Evolutionary conservation across 2,797 vertebrate species (phyloP).

Genomic region (Poeciliopsis presidionis): DNA sequence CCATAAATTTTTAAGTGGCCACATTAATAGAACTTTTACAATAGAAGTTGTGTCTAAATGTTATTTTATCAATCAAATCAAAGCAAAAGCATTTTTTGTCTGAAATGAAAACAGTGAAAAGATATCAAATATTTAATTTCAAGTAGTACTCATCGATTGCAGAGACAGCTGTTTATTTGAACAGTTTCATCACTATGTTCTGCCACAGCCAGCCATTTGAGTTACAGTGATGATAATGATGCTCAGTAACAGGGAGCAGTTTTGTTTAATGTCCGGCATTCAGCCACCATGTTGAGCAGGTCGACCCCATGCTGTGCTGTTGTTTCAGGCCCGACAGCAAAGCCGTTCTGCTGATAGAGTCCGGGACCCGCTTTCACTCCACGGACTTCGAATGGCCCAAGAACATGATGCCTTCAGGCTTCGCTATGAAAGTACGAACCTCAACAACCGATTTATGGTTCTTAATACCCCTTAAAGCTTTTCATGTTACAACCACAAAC

Average conservation of each 20-base stretch:
- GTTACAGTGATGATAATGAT: background rate
- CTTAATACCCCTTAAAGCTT: background rate
- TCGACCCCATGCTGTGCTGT: slow-evolving; percentile 15
- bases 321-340: slow-evolving; percentile 90
- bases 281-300: background rate
- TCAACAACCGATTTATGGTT: background rate
- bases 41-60: too few species aligned
- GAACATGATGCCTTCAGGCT: slow-evolving; percentile 96
- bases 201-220: too few species aligned
- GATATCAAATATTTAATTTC: too few species aligned
- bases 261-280: background rate
- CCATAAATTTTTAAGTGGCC: too few species aligned
- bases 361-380: slow-evolving; percentile 92
- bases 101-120: too few species aligned
- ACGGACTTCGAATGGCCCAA: slow-evolving; percentile 99
- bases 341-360: slow-evolving; percentile 92
- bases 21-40: too few species aligned
- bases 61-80: too few species aligned
- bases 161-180: background rate
- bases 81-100: too few species aligned
- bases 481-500: background rate
- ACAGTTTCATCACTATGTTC: background rate
- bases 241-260: background rate
- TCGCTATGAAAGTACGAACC: slow-evolving; percentile 94
- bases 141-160: too few species aligned